Conservation (phyloP, 2,888 invertebrate species). For the Leptogaster cylindrica region DNA sequence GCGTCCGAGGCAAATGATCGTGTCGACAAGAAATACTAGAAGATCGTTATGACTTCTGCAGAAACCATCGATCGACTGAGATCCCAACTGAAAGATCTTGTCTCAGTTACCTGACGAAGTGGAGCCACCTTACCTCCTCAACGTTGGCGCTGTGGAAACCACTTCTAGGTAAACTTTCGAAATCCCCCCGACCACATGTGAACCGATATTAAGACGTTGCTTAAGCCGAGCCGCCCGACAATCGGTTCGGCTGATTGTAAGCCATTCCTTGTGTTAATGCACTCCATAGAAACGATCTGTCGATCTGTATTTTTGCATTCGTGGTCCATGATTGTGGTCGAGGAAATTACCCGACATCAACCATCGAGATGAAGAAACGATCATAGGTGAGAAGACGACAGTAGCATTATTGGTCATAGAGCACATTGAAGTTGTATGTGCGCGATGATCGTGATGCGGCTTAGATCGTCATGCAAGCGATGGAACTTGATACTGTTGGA, state of each 20-base stretch:
- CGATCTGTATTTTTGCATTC: too few species aligned
- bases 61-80: conserved; percentile 46
- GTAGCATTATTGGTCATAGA: conserved; percentile 7
- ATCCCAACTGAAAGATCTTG: conserved; percentile 25
- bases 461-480: neutral
- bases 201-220: conserved; percentile 9
- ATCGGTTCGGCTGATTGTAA: neutral
- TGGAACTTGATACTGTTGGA: neutral
- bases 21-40: neutral
- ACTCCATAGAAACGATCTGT: conserved; percentile 1
- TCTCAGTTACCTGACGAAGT: conserved; percentile 15
- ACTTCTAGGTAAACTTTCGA: conserved; percentile 23
- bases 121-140: neutral
- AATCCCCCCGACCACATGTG: conserved; percentile 29
- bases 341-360: neutral
- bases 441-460: neutral
- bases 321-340: neutral
- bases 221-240: neutral
- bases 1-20: too few species aligned
- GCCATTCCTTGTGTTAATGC: conserved; percentile 12
- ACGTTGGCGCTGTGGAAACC: conserved; percentile 15
- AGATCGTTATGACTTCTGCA: conserved; percentile 26
- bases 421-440: too few species aligned
- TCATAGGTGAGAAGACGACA: neutral
- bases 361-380: conserved; percentile 8